phyloP scores from a whole-genome alignment of 2,888 invertebrate species.

The Tipula vernalis region DNA sequence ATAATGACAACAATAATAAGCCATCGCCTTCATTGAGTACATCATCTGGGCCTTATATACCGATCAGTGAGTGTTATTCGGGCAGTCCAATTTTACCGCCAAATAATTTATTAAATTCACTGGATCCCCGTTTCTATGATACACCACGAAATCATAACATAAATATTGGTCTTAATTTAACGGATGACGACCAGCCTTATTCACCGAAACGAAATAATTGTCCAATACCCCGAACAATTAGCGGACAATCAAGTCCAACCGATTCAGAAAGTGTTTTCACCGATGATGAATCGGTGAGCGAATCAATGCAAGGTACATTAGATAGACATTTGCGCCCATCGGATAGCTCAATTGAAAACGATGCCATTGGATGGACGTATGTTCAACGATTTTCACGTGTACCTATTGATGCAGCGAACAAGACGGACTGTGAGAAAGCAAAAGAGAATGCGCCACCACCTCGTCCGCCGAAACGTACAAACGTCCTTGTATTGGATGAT shows the following conservation, averaged over 20 bases:
- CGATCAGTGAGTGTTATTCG: slow-evolving; percentile 84
- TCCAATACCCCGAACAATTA: slow-evolving; percentile 21
- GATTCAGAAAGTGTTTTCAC: slow-evolving; percentile 57
- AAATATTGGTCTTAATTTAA: slow-evolving; percentile 35
- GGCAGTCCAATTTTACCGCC: slow-evolving; percentile 45
- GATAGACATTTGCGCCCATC: slow-evolving; percentile 40
- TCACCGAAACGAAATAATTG: slow-evolving; percentile 36
- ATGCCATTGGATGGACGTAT: slow-evolving; percentile 41
- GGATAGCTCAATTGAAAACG: slow-evolving; percentile 44
- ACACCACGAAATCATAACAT: slow-evolving; percentile 32
- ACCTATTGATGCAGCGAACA: slow-evolving; percentile 25
- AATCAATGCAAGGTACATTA: slow-evolving; percentile 32
- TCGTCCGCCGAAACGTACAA: slow-evolving; percentile 56
- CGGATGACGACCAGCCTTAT: slow-evolving; percentile 33
- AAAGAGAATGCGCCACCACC: slow-evolving; percentile 47
- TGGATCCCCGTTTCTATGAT: slow-evolving; percentile 44
- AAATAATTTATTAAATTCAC: slow-evolving; percentile 32
- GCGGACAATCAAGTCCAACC: slow-evolving; percentile 43
- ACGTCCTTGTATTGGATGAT: slow-evolving; percentile 30
- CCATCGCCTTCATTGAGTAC: slow-evolving; percentile 51
- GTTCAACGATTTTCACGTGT: slow-evolving; percentile 45
- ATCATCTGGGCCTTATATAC: slow-evolving; percentile 76
- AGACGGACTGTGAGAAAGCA: slow-evolving; percentile 20
- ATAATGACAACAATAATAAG: slow-evolving; percentile 30
- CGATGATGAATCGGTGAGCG: slow-evolving; percentile 48